These are phyloP conservation scores for Umimayanthus kanabou DNA, from an alignment of 92 coral and sea anemone genomes.

Conservation along the genomic window DNA sequence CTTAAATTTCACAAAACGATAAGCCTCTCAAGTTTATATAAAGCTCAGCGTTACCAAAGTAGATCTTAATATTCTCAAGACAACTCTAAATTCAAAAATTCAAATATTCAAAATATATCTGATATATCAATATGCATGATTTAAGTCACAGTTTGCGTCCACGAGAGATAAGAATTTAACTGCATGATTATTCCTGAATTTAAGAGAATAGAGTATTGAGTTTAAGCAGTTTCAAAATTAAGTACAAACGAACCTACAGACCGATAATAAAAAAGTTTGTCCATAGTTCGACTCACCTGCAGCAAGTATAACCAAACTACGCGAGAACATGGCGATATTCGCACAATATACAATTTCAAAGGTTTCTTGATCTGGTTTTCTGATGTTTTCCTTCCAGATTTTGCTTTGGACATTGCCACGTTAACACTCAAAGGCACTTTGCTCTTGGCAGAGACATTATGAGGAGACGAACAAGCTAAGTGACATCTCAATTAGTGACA, in stretches of 20 bases:
- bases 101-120: background rate
- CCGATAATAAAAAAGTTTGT: background rate
- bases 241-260: background rate
- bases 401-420: slow-evolving; percentile 12
- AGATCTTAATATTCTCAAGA: too few relatives aligned
- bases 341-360: slow-evolving; percentile 71
- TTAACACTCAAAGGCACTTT: background rate
- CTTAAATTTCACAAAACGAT: background rate
- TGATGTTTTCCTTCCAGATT: slow-evolving; percentile 24
- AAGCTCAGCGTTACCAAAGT: too few relatives aligned
- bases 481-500: background rate
- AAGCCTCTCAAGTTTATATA: too few relatives aligned
- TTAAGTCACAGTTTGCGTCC: slow-evolving; percentile 28
- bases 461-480: background rate
- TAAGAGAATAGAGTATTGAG: background rate
- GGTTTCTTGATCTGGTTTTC: slow-evolving; percentile 46
- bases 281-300: slow-evolving; percentile 60
- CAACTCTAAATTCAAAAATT: too few relatives aligned
- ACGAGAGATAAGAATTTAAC: background rate
- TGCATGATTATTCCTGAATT: background rate
- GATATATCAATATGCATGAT: background rate
- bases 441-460: background rate
- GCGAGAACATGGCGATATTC: slow-evolving; percentile 89
- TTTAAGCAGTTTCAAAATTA: background rate
- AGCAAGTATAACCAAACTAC: slow-evolving; percentile 83